Evolutionary conservation across 1,140 invertebrate species (phyloP).

Genomic region (Leptestheria dahalacensis): DNA sequence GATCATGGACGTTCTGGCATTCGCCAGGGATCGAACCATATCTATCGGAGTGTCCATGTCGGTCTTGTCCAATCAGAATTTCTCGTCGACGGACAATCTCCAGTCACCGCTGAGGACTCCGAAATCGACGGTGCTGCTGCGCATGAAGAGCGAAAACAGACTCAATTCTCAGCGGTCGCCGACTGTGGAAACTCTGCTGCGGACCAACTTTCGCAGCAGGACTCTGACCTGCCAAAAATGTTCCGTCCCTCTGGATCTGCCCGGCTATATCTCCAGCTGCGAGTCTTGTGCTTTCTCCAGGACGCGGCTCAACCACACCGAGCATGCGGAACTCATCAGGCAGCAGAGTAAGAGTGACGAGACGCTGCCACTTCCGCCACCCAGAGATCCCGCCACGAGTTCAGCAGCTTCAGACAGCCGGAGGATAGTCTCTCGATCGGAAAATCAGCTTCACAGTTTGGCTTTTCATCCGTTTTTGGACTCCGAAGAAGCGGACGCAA

Average conservation of each 20-base stretch:
- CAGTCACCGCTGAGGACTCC: neutral
- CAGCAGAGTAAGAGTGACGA: constrained; percentile 8
- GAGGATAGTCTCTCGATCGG: constrained; percentile 3
- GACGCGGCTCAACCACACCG: neutral
- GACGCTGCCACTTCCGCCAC: neutral
- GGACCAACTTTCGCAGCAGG: neutral
- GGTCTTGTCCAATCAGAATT: neutral
- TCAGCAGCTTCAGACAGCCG: neutral
- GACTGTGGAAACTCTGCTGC: neutral
- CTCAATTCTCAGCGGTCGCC: too few relatives aligned
- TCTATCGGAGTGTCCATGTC: constrained; percentile 25
- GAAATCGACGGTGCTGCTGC: neutral
- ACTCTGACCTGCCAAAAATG: constrained; percentile 9
- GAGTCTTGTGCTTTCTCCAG: neutral
- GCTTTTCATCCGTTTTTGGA: constrained; percentile 5
- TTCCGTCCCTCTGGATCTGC: constrained; percentile 7
- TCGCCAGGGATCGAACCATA: constrained; percentile 59
- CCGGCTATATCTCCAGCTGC: constrained; percentile 8
- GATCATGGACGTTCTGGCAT: constrained; percentile 86
- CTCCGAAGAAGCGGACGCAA: neutral
- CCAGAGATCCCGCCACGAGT: neutral
- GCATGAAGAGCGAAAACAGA: constrained; percentile 10
- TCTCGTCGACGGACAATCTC: neutral
- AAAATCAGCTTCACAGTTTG: constrained; percentile 11
- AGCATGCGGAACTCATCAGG: neutral